Evolutionary conservation across 2,113 vertebrate species (phyloP).

Genomic region (Neodontobutis hainanensis): DNA sequence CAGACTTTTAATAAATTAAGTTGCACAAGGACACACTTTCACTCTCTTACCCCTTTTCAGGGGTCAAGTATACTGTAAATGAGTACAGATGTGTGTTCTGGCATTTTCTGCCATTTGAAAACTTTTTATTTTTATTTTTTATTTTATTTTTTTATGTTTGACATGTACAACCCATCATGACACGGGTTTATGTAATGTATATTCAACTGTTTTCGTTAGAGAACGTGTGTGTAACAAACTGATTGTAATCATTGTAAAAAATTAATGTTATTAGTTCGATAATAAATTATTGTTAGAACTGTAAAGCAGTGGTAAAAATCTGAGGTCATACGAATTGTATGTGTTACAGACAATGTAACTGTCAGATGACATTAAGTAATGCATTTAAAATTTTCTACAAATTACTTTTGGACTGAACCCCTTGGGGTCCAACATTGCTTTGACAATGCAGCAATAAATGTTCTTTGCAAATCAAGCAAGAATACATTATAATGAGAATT

Average conservation of each 20-base stretch:
- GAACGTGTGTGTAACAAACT: conserved; percentile 79
- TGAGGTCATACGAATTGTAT: conserved; percentile 51
- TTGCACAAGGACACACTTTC: conserved; percentile 32
- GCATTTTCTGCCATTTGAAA: conserved; percentile 61
- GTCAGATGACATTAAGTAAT: conserved; percentile 27
- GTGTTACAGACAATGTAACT: conserved; percentile 31
- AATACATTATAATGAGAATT: conserved; percentile 55
- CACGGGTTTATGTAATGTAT: conserved; percentile 72
- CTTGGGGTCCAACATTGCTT: conserved; percentile 22
- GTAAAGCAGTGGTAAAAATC: conserved; percentile 49
- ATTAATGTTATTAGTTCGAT: conserved; percentile 75
- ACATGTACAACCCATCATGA: conserved; percentile 63
- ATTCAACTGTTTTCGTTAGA: conserved; percentile 77
- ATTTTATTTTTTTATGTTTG: conserved; percentile 11
- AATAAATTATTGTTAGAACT: conserved; percentile 75
- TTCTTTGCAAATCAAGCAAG: conserved; percentile 37
- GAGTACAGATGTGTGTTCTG: conserved; percentile 47
- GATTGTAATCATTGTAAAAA: conserved; percentile 72
- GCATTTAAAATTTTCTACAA: conserved; percentile 43
- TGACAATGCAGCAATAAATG: conserved; percentile 18
- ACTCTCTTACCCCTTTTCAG: conserved; percentile 10
- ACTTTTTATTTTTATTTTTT: conserved; percentile 52
- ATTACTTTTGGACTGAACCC: conserved; percentile 17
- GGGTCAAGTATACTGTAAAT: conserved; percentile 46
- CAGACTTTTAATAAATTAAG: conserved; percentile 17